Evolutionary conservation across 2,113 vertebrate genomes (phyloP).

Genomic region (Pachyramphus minor): DNA sequence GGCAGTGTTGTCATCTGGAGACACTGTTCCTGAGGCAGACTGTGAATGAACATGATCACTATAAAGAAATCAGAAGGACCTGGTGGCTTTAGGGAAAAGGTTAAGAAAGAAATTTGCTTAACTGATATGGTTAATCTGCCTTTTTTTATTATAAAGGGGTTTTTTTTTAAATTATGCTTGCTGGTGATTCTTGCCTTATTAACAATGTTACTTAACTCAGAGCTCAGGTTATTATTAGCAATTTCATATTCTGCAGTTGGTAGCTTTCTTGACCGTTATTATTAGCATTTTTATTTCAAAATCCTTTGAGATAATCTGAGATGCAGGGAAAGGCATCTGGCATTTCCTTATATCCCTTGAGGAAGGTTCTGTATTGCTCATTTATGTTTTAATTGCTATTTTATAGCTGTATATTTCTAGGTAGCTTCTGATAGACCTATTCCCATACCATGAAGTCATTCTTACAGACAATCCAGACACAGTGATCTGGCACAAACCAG

Average conservation of each 20-base stretch:
- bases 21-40: background rate
- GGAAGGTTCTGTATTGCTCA: background rate
- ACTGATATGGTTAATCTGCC: background rate
- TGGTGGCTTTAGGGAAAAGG: background rate
- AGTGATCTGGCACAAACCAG: background rate
- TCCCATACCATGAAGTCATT: background rate
- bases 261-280: background rate
- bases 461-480: background rate
- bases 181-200: background rate
- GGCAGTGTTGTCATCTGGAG: background rate
- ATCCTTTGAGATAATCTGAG: background rate
- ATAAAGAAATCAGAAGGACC: background rate
- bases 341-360: background rate
- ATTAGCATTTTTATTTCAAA: slow-evolving; percentile 9
- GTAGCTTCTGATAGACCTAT: background rate
- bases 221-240: background rate
- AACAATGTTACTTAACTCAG: background rate
- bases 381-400: slow-evolving; percentile 11
- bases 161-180: background rate
- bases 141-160: background rate
- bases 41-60: background rate
- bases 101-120: background rate
- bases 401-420: background rate
- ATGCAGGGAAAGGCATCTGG: background rate
- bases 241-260: background rate